Evolutionary conservation across 2,113 vertebrate species (phyloP), one percentile per base, ranked within the genome.

Genomic region (Mesoclemmys tuberculata): DNA sequence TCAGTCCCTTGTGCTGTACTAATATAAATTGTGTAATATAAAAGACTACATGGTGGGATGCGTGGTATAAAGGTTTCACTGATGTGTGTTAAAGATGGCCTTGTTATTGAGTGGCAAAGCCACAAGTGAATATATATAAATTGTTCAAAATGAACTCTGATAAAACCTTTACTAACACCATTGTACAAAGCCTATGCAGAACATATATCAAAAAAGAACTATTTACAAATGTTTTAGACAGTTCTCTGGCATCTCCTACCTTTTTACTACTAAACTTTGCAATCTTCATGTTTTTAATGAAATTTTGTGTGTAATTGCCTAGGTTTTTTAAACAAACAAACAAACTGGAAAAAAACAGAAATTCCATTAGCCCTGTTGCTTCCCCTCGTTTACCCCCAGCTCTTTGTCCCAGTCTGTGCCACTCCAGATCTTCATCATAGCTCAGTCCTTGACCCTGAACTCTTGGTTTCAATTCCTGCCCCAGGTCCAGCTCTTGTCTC

Each of bases 201-300:
- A 77, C 56, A 1, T 3, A 27, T 51, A 9, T 8, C 0, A 87
- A 18, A 83, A 68, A 44, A 19, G 1, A 3, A 0, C 2, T 5
- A 19, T 1, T 41, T 68, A 3, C 12, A 82, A 68, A 2, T 82
- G 44, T 64, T 80, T 16, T 10, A 78, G 12, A 52, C 31, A 1
- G 41, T 77, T 77, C 44, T 77, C 24, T 77, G 41, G 1, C n/a
- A 78, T 82, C 19, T 91, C 92, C 56, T 85, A 49, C 1, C 26
- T 27, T 3, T 41, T 88, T 93, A 41, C 46, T 12, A 11, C 8
- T 6, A 54, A n/a, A 68, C 27, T 35, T 55, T 21, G 1, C 18
- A 92, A 12, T 38, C 26, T 82, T 87, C 2, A 5, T 41, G 10
- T 56, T 7, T 92, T 81, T 80, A 7, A 19, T 31, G 29, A 61